Percentiles rank a stretch among this genome's conserved stretches.
Conservation (phyloP, 2,888 invertebrate genomes). For the Alsophila aescularia region DNA sequence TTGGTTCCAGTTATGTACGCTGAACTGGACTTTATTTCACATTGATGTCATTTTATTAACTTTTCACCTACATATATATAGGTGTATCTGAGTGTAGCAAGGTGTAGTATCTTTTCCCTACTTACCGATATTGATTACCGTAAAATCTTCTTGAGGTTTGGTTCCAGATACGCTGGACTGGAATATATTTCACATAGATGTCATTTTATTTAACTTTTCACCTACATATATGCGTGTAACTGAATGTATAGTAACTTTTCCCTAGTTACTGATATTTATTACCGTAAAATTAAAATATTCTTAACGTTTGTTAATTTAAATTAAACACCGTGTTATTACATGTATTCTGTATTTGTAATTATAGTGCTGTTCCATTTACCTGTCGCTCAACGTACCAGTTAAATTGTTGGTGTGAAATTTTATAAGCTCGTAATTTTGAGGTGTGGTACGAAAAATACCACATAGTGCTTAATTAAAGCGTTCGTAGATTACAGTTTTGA, state of each 20-base stretch:
- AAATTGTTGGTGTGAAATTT: constrained; percentile 55
- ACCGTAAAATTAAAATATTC: constrained; percentile 68
- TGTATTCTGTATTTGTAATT: constrained; percentile 42
- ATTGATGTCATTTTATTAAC: no score
- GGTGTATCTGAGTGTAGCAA: no score
- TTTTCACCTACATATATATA: no score
- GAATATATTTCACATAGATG: no score
- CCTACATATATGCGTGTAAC: no score
- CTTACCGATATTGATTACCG: no score
- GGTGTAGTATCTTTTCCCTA: no score
- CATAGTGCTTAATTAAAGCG: constrained; percentile 32
- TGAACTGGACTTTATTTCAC: no score
- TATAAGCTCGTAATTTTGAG: constrained; percentile 43
- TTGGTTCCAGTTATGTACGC: no score
- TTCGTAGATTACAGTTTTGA: constrained; percentile 33
- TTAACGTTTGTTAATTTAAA: constrained; percentile 70
- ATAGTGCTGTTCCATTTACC: constrained; percentile 61
- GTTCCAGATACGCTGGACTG: no score
- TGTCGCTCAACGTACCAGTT: constrained; percentile 63
- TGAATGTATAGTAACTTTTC: constrained; percentile 33
- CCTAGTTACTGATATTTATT: constrained; percentile 61
- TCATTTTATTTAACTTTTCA: no score
- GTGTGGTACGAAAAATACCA: constrained; percentile 42
- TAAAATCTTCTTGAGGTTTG: no score
- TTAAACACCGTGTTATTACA: constrained; percentile 72